These are phyloP conservation scores for Andricus grossulariae DNA, from an alignment of 1,140 invertebrate species.

Conservation along the genomic window DNA sequence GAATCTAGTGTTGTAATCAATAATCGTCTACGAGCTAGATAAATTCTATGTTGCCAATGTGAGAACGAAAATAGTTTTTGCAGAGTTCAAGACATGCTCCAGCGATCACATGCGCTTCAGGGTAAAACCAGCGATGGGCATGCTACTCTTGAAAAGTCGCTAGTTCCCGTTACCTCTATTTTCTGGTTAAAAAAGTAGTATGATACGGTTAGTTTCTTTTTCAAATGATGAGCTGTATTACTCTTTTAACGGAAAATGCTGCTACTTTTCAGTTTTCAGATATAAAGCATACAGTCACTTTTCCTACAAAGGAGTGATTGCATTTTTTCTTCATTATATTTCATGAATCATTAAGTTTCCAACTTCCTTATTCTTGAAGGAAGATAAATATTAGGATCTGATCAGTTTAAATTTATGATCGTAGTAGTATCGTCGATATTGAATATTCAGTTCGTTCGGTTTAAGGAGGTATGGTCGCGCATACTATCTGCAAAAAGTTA, in stretches of 20 bases:
- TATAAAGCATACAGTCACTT: neutral
- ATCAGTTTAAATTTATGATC: too few species aligned
- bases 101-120: constrained; percentile 5
- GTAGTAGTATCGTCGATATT: too few species aligned
- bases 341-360: too few species aligned
- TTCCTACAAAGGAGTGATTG: too few species aligned
- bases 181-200: constrained; percentile 21
- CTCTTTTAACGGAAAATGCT: constrained; percentile 8
- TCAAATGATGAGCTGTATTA: constrained; percentile 8
- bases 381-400: too few species aligned
- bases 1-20: too few species aligned
- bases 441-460: too few species aligned
- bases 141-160: constrained; percentile 23
- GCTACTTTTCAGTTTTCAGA: constrained; percentile 1
- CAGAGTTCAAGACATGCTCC: neutral
- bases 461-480: too few species aligned
- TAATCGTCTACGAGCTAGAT: neutral
- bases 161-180: constrained; percentile 23
- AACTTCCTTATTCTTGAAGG: too few species aligned
- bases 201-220: constrained; percentile 30
- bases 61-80: neutral
- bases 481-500: too few species aligned
- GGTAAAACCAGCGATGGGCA: constrained; percentile 21
- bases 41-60: too few species aligned
- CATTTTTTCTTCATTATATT: too few species aligned